These are phyloP conservation scores for Antheraea assamensis DNA, from an alignment of 2,888 invertebrate species.

Conservation along the genomic window DNA sequence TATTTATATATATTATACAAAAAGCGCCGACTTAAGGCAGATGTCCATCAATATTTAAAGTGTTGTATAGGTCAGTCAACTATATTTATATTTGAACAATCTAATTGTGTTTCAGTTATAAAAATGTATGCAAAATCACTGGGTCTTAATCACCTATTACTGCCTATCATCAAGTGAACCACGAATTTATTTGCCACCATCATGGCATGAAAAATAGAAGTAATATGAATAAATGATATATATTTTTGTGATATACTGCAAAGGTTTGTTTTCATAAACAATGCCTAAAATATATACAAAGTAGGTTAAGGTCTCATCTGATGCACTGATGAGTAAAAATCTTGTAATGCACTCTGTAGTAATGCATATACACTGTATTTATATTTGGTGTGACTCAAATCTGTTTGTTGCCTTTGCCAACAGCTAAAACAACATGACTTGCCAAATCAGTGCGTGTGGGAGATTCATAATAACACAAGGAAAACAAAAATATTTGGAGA, in stretches of 20 bases:
- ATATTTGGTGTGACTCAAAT: conserved; percentile 39
- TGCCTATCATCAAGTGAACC: neutral
- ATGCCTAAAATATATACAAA: neutral
- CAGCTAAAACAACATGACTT: conserved; percentile 68
- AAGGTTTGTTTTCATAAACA: neutral
- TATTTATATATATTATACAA: no score
- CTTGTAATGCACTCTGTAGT: neutral
- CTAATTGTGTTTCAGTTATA: no score
- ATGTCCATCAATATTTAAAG: no score
- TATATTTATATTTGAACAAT: no score
- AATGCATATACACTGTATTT: conserved; percentile 18
- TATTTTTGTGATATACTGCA: no score
- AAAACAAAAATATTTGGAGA: conserved; percentile 67
- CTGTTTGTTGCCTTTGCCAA: conserved; percentile 48
- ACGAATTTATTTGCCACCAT: neutral
- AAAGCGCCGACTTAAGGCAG: no score
- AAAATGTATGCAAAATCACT: no score
- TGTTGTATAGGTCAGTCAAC: no score
- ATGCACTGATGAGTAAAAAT: neutral
- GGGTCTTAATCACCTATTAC: no score
- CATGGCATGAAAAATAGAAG: no score
- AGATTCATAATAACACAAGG: conserved; percentile 42
- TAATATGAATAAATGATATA: no score
- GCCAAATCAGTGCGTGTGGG: conserved; percentile 56
- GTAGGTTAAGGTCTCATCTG: neutral